Conservation (phyloP, 2,113 vertebrate genomes). For the Sturnira hondurensis region DNA sequence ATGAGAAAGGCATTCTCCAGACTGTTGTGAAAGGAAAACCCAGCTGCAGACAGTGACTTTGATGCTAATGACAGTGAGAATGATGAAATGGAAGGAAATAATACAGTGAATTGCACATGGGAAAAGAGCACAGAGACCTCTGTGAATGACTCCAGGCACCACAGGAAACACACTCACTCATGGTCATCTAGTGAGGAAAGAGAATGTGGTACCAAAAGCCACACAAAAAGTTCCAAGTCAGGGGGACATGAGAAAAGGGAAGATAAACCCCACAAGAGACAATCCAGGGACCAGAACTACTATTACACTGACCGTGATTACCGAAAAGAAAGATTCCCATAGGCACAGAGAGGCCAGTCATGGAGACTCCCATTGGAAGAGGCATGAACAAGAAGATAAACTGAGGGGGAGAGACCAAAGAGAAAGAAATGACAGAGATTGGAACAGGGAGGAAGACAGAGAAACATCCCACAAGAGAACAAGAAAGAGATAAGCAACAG, state of each 20-base stretch:
- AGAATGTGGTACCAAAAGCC: slow-evolving; percentile 61
- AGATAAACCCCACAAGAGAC: slow-evolving; percentile 70
- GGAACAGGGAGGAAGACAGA: slow-evolving; percentile 73
- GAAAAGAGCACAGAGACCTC: slow-evolving; percentile 63
- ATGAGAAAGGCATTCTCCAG: slow-evolving; percentile 37
- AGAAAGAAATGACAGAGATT: slow-evolving; percentile 77
- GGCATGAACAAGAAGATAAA: slow-evolving; percentile 78
- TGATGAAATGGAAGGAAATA: slow-evolving; percentile 58
- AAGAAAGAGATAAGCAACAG: slow-evolving; percentile 74
- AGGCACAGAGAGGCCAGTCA: slow-evolving; percentile 58
- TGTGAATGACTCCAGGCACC: slow-evolving; percentile 79
- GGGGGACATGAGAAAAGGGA: slow-evolving; percentile 64
- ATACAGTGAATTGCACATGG: slow-evolving; percentile 49
- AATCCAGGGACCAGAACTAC: slow-evolving; percentile 49
- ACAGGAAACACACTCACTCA: slow-evolving; percentile 83
- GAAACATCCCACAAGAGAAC: slow-evolving; percentile 74
- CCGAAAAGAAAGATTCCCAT: slow-evolving; percentile 71
- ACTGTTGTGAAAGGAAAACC: slow-evolving; percentile 66
- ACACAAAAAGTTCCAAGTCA: slow-evolving; percentile 59
- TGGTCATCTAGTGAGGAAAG: slow-evolving; percentile 88
- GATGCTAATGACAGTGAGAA: slow-evolving; percentile 34
- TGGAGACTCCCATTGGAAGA: slow-evolving; percentile 75
- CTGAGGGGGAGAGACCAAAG: slow-evolving; percentile 78
- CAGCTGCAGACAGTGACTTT: slow-evolving; percentile 70
- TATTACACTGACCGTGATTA: slow-evolving; percentile 51